Conservation (phyloP, 2,888 invertebrate genomes). For the Gastracanthus pulcherrimus region DNA sequence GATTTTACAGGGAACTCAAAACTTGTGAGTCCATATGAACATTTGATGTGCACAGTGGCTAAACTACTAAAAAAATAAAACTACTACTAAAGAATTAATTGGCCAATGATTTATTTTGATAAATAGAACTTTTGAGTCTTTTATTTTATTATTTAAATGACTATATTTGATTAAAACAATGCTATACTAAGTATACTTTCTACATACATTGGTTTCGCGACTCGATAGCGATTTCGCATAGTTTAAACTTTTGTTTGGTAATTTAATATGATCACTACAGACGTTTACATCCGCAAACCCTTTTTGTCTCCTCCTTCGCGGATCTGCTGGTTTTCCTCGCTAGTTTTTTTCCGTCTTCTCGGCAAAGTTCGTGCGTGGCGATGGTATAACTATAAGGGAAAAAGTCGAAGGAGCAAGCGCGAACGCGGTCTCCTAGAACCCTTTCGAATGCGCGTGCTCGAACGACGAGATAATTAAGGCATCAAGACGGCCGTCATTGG, state of each 20-base stretch:
- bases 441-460: conserved; percentile 37
- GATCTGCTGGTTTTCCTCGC: conserved; percentile 7
- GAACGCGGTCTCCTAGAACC: conserved; percentile 36
- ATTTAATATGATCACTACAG: background rate
- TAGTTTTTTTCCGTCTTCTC: background rate
- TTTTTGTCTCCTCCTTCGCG: conserved; percentile 15
- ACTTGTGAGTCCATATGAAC: no score
- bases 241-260: conserved; percentile 59
- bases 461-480: conserved; percentile 64
- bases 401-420: conserved; percentile 29
- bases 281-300: background rate
- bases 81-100: no score
- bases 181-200: no score
- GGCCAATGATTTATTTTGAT: no score
- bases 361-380: conserved; percentile 16
- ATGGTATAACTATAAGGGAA: conserved; percentile 14
- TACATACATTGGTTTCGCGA: no score
- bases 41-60: no score
- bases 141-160: no score
- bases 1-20: no score
- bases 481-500: conserved; percentile 53
- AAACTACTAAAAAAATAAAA: no score
- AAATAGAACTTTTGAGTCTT: no score
- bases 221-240: no score
- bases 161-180: no score